Evolutionary conservation across 1,140 invertebrate genomes (phyloP), one percentile per base, ranked within the genome.

Genomic region (Drosophila auraria): DNA sequence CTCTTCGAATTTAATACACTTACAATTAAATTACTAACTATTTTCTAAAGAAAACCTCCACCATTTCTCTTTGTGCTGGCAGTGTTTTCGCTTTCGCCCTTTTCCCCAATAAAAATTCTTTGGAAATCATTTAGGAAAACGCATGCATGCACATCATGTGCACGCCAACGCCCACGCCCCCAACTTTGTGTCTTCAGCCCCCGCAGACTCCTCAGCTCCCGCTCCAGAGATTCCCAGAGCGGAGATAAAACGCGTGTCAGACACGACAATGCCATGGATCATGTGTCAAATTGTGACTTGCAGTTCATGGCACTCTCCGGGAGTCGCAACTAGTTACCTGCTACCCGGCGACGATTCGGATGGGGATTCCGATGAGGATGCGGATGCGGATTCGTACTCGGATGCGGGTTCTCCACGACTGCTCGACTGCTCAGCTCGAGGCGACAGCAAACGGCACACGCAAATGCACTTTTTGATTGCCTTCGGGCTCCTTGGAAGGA

Each of bases 391-490:
- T 65, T 56, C 33, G 53, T 38, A 38, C 63, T 63, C 36, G 63
- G 27, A 54, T 57, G 49, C 49, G 50, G 44, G 36, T 53, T 38
- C 61, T 42, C 36, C 64, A 36, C 36, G 20, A 53, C 51, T 49
- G 73, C 66, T 82, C 54, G 33, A 65, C 51, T 57, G 63, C 74
- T 66, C 53, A 60, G 82, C 78, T 62, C 33, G 53, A 57, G 81
- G 83, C 80, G 64, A 80, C 79, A 50, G 71, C 76, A 87, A 83
- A 78, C 78, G 78, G 65, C 78, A 87, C 83, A 87, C 84, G 84
- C 83, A 87, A 87, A 87, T 87, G 86, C 84, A 84, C 84, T 89
- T 89, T 89, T 89, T 87, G 84, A 87, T 87, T 87, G 84, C 84
- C 84, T 79, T 75, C 65, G 81, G 84, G 30, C 25, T 27, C 17